Evolutionary conservation across 1,140 invertebrate genomes (phyloP).

Genomic region (Harpegnathos saltator): DNA sequence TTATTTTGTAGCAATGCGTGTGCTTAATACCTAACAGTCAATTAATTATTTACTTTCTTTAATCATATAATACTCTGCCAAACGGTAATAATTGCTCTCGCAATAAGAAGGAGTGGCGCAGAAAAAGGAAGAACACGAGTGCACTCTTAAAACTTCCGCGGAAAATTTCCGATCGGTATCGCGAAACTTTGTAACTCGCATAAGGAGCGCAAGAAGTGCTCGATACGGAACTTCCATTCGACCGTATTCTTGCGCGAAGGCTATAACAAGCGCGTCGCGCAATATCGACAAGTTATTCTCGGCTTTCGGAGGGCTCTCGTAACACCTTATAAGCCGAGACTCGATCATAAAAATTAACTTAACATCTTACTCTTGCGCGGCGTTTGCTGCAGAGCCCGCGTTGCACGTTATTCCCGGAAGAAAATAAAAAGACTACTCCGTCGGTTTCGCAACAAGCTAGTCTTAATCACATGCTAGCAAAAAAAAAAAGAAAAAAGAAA

Average conservation of each 20-base stretch:
- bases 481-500: no score
- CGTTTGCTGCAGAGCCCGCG: background rate
- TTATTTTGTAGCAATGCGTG: background rate
- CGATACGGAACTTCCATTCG: constrained; percentile 38
- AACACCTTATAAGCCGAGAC: background rate
- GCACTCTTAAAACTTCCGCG: constrained; percentile 32
- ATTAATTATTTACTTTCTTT: background rate
- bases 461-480: no score
- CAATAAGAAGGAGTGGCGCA: background rate
- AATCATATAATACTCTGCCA: background rate
- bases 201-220: constrained; percentile 36
- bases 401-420: background rate
- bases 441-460: background rate
- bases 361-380: constrained; percentile 1
- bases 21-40: background rate
- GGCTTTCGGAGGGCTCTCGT: constrained; percentile 21
- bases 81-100: constrained; percentile 19
- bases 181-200: constrained; percentile 39
- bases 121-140: background rate
- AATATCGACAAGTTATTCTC: constrained; percentile 39
- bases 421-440: background rate
- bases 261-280: constrained; percentile 25
- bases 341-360: constrained; percentile 34
- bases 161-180: constrained; percentile 43
- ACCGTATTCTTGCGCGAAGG: constrained; percentile 31